Conservation (phyloP, 2,113 vertebrate species). For the Clinocottus analis region DNA sequence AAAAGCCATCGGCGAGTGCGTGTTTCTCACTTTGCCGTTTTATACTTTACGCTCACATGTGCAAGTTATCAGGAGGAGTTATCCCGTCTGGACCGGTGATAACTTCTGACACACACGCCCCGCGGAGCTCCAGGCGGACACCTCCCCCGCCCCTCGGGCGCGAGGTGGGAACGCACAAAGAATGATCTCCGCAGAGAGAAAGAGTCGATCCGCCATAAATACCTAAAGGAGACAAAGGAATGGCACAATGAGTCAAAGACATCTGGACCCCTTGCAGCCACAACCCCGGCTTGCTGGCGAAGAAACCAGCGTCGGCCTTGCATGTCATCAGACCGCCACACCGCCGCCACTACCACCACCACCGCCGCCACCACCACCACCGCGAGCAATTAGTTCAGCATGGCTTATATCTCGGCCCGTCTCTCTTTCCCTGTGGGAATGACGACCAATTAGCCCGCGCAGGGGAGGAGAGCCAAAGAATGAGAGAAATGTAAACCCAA, state of each 20-base stretch:
- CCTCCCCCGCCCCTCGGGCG: not conserved
- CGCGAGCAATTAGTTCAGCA: conserved; percentile 67
- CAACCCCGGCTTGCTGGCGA: conserved; percentile 35
- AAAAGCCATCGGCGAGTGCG: conserved; percentile 52
- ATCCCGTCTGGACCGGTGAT: conserved; percentile 31
- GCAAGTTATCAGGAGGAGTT: conserved; percentile 49
- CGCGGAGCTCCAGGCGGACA: conserved; percentile 2
- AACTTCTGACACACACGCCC: conserved; percentile 14
- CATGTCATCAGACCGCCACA: conserved; percentile 70
- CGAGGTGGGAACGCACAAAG: not conserved
- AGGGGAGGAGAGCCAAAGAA: conserved; percentile 69
- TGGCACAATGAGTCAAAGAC: conserved; percentile 27
- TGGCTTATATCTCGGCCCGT: conserved; percentile 56
- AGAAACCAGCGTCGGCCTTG: conserved; percentile 44
- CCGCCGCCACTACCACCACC: conserved; percentile 26
- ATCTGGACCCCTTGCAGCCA: conserved; percentile 43
- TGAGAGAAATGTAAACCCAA: conserved; percentile 81
- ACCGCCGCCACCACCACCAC: conserved; percentile 40
- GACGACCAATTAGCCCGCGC: conserved; percentile 60
- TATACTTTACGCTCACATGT: conserved; percentile 51
- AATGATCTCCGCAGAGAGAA: not conserved
- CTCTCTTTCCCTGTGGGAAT: conserved; percentile 64
- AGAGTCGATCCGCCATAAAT: not conserved
- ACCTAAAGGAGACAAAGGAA: not conserved
- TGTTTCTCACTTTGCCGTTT: conserved; percentile 54